phyloP scores from a whole-genome alignment of 2,888 invertebrate genomes.

The Nudaria mundana region DNA sequence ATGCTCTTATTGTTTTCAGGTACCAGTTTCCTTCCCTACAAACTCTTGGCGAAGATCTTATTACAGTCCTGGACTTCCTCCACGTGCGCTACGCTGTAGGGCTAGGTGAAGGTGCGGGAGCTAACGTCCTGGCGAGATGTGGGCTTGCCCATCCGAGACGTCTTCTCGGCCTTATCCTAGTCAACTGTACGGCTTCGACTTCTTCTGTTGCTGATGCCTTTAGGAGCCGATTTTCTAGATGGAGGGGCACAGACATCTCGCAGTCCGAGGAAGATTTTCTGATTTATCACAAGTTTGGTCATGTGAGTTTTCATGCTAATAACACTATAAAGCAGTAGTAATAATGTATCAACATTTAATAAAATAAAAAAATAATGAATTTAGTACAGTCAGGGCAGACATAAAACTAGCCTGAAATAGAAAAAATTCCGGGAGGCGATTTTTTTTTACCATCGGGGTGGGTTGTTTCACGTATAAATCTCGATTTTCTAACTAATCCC shows the following conservation, averaged over 20 bases:
- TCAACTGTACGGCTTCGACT: slow-evolving; percentile 93
- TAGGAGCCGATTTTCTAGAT: slow-evolving; percentile 91
- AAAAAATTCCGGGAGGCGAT: too few species aligned
- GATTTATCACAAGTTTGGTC: slow-evolving; percentile 94
- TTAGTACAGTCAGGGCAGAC: too few species aligned
- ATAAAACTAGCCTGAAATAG: too few species aligned
- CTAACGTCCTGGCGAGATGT: slow-evolving; percentile 92
- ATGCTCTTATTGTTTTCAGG: slow-evolving; percentile 73
- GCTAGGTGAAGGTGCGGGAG: slow-evolving; percentile 93
- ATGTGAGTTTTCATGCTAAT: slow-evolving; percentile 92
- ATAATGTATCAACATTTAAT: too few species aligned
- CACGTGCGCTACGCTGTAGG: slow-evolving; percentile 92
- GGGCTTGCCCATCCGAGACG: slow-evolving; percentile 90
- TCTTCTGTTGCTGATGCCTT: slow-evolving; percentile 93
- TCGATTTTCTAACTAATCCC: too few species aligned
- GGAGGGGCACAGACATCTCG: slow-evolving; percentile 91
- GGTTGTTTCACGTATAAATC: too few species aligned
- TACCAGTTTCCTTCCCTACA: slow-evolving; percentile 92
- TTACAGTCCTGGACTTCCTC: slow-evolving; percentile 90
- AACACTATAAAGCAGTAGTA: too few species aligned
- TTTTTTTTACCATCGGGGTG: too few species aligned
- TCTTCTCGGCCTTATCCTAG: slow-evolving; percentile 89
- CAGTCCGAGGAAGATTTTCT: slow-evolving; percentile 94
- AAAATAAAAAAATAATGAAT: too few species aligned
- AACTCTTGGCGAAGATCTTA: slow-evolving; percentile 89